phyloP scores from a whole-genome alignment of 2,797 vertebrate species.

The Zalophus californianus region DNA sequence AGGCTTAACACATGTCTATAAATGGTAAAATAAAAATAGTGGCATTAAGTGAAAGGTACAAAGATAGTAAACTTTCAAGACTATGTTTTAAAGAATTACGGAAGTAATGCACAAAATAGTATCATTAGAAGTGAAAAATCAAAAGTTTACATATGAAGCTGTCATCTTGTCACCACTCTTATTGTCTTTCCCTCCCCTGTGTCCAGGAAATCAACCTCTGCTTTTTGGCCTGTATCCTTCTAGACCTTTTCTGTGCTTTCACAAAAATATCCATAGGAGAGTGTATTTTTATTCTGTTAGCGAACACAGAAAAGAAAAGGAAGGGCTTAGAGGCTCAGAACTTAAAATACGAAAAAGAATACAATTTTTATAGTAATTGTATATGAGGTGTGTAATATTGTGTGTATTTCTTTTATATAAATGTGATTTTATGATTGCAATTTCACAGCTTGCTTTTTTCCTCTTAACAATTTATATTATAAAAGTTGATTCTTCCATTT shows the following conservation, averaged over 20 bases:
- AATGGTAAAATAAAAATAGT: constrained; percentile 34
- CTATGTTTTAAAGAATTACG: neutral
- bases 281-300: neutral
- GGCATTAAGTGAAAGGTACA: neutral
- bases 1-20: neutral
- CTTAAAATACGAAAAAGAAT: neutral
- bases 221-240: neutral
- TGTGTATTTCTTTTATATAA: neutral
- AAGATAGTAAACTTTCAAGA: neutral
- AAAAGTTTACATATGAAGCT: neutral
- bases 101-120: neutral
- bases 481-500: neutral
- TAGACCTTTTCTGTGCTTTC: neutral
- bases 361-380: neutral
- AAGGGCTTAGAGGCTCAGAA: neutral
- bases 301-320: neutral
- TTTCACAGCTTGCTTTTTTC: constrained; percentile 22
- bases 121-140: neutral
- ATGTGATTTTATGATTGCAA: neutral
- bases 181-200: neutral
- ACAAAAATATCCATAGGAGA: neutral
- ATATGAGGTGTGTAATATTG: neutral
- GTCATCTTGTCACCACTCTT: neutral
- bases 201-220: neutral
- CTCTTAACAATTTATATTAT: neutral